Percentiles rank a stretch among this genome's conserved stretches.
Evolutionary conservation across 2,888 invertebrate species (phyloP).

Genomic region (Marronus borbonicus): DNA sequence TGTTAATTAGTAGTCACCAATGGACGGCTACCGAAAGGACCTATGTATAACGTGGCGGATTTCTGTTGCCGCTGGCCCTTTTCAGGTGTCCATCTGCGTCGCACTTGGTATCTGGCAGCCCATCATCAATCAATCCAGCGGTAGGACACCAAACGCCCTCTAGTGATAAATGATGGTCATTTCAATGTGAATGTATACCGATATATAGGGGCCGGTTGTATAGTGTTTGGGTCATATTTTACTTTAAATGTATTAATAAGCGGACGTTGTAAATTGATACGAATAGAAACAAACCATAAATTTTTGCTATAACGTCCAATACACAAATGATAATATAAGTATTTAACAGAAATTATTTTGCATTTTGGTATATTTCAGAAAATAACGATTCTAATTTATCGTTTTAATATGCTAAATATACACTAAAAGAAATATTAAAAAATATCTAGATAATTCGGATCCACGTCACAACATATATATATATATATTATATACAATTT

Average conservation of each 20-base stretch:
- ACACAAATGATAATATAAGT: too few species aligned
- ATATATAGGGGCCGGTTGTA: neutral
- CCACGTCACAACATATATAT: too few species aligned
- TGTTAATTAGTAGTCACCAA: constrained; percentile 59
- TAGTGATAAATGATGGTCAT: constrained; percentile 41
- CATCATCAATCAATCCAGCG: constrained; percentile 43
- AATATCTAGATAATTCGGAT: too few species aligned
- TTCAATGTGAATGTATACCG: constrained; percentile 27
- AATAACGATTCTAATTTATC: too few species aligned
- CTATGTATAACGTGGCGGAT: constrained; percentile 20
- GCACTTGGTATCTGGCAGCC: constrained; percentile 49
- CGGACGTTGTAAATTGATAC: constrained; percentile 29
- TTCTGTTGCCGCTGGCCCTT: constrained; percentile 7
- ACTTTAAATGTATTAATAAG: constrained; percentile 35
- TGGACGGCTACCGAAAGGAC: constrained; percentile 16
- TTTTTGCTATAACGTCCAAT: neutral
- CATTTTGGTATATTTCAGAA: too few species aligned
- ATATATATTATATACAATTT: too few species aligned
- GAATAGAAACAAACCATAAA: constrained; percentile 31
- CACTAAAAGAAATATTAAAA: too few species aligned
- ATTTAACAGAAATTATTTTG: too few species aligned
- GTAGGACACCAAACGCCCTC: constrained; percentile 40
- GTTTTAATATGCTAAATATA: too few species aligned
- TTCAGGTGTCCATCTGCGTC: constrained; percentile 53
- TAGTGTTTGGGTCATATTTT: constrained; percentile 33